Base-by-base conservation (phyloP, 2,888 invertebrate species). In the Hemaris fuciformis region DNA sequence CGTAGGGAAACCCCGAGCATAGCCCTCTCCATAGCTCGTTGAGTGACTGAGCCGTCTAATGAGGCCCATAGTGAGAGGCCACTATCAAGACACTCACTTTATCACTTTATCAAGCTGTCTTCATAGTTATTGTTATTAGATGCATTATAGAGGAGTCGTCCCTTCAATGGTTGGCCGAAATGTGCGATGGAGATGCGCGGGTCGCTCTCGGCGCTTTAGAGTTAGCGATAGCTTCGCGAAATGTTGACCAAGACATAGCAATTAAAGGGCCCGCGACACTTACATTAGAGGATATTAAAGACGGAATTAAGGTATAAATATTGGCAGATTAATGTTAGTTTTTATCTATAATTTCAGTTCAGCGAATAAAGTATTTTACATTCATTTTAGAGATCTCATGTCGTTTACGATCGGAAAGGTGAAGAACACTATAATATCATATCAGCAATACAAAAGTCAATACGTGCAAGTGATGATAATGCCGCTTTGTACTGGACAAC, bases 401-500 rank as follows among this genome's bases (percentile, higher is more conserved):
- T 96, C 81, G 78, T 96, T 41, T 97, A 97, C 81, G 97, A 97
- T 79, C 93, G 94, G 61, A 93, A 94, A 81, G 97, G 97, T 7
- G 97, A 97, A 58, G 96, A 97, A 77, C 97, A 97, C 84, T 97
- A 97, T 83, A 96, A 97, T 80, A 94, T 94, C 42, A 95, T 96
- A 72, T 97, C 97, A 1, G 97, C 97, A 0, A 88, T 97, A 69
- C 97, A 97, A 76, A 97, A 97, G 84, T 96, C 97, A 0, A 95
- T 97, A 59, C 93, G 97, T 69, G 97, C 97, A 0, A 94, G 96
- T 18, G 96, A 97, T 81, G 95, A 94, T 65, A 96, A 96, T 84
- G 97, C 97, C 1, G 94, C 97, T 13, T 84, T 97, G 42, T 97
- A 97, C 80, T 97, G 97, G 97, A 92, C 96, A 2, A 94, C 96